A percentile compares a stretch with the other conserved stretches of the same genome.
These are phyloP conservation scores for Bufo gargarizans DNA, from an alignment of 2,113 vertebrate genomes.

Conservation along the genomic window DNA sequence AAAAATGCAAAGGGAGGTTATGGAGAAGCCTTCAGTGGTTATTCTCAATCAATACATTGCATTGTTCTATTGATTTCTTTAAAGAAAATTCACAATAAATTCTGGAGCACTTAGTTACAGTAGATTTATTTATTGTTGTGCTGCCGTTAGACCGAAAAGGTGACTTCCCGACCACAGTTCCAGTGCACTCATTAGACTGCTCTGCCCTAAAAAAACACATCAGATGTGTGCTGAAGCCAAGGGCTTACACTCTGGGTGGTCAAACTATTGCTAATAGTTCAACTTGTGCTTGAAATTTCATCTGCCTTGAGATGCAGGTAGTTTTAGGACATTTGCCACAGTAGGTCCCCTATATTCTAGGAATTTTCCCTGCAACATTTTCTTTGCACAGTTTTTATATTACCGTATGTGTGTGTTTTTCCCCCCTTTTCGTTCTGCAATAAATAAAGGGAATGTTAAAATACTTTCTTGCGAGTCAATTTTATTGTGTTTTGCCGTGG, in stretches of 20 bases:
- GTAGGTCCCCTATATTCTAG: background rate
- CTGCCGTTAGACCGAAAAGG: slow-evolving; percentile 70
- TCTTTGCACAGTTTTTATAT: slow-evolving; percentile 62
- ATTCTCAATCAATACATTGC: slow-evolving; percentile 69
- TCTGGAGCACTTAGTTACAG: slow-evolving; percentile 71
- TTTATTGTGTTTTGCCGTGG: slow-evolving; percentile 66
- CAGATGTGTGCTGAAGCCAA: background rate
- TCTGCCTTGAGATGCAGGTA: background rate
- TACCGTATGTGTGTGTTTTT: slow-evolving; percentile 66
- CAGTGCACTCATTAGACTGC: slow-evolving; percentile 65
- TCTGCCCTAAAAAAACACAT: background rate
- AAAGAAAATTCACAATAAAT: slow-evolving; percentile 70
- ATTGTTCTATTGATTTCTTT: slow-evolving; percentile 71
- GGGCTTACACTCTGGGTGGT: background rate
- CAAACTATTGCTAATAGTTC: background rate
- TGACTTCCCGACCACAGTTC: slow-evolving; percentile 70
- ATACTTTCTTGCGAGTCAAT: slow-evolving; percentile 71
- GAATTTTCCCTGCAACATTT: background rate
- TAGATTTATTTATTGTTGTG: slow-evolving; percentile 67
- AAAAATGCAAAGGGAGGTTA: slow-evolving; percentile 56
- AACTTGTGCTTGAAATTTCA: background rate
- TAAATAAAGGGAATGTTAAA: slow-evolving; percentile 74
- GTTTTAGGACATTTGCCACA: background rate
- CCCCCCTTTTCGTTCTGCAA: slow-evolving; percentile 68
- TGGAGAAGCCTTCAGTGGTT: slow-evolving; percentile 67